Evolutionary conservation across 2,113 vertebrate genomes (phyloP).

Genomic region (Carassius gibelio): DNA sequence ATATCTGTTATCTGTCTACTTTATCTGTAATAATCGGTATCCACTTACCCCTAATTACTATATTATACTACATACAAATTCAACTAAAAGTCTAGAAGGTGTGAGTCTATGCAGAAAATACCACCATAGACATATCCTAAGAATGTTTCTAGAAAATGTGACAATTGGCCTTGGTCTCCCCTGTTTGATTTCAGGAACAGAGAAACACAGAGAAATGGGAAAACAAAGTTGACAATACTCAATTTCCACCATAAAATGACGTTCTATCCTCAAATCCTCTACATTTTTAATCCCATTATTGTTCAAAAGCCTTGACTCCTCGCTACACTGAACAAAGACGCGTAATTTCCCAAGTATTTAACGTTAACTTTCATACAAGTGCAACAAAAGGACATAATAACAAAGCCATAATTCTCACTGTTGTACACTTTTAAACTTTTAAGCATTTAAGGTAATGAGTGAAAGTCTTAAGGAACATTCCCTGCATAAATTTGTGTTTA

Average conservation of each 20-base stretch:
- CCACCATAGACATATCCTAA: neutral
- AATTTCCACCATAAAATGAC: neutral
- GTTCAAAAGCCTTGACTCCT: constrained; percentile 26
- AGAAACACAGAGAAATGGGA: neutral
- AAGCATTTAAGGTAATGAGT: neutral
- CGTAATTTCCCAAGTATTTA: constrained; percentile 21
- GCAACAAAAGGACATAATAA: constrained; percentile 28
- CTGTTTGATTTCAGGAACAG: neutral
- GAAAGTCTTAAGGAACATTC: constrained; percentile 9
- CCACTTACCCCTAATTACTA: neutral
- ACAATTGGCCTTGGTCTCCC: neutral
- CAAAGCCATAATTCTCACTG: constrained; percentile 23
- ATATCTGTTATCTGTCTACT: too few species aligned
- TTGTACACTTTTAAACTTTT: neutral
- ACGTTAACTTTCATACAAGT: neutral
- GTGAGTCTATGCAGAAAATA: neutral
- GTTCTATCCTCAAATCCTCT: constrained; percentile 21
- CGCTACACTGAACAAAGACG: constrained; percentile 18
- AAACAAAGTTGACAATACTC: neutral
- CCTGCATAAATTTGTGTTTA: neutral
- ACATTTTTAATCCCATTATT: constrained; percentile 41
- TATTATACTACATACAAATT: neutral
- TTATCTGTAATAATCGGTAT: too few species aligned
- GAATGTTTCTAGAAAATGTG: neutral
- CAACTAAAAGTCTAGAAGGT: neutral